phyloP scores from a whole-genome alignment of 1,140 invertebrate genomes.

The Gryon sp. region DNA sequence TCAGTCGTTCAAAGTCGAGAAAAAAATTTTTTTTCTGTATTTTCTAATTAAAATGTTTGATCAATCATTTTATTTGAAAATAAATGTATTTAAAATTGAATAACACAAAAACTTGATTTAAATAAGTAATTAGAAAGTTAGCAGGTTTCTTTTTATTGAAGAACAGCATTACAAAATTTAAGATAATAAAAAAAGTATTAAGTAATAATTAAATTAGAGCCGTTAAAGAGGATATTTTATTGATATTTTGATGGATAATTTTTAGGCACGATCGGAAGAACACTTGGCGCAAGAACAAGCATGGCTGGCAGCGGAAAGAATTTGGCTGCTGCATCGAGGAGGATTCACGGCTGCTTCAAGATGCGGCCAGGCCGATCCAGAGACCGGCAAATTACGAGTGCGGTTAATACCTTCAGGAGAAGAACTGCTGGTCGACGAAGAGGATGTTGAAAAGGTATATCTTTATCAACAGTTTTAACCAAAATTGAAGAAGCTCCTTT shows the following conservation, averaged over 20 bases:
- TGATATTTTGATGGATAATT: constrained; percentile 55
- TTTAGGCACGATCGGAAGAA: constrained; percentile 89
- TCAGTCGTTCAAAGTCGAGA: too few relatives aligned
- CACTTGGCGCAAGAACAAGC: constrained; percentile 88
- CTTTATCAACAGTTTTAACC: not conserved
- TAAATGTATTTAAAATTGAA: too few relatives aligned
- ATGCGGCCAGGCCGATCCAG: constrained; percentile 77
- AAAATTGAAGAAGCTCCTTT: too few relatives aligned
- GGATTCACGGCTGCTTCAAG: constrained; percentile 91
- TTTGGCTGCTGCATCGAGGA: constrained; percentile 94
- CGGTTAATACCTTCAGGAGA: constrained; percentile 89
- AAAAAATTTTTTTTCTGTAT: too few relatives aligned
- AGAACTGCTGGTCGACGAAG: constrained; percentile 91
- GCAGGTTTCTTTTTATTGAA: too few relatives aligned
- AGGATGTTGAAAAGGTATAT: constrained; percentile 92
- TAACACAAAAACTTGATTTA: too few relatives aligned
- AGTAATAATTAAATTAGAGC: too few relatives aligned
- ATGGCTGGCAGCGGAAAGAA: constrained; percentile 88
- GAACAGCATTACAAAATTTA: too few relatives aligned
- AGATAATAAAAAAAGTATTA: too few relatives aligned
- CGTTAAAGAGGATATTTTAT: constrained; percentile 39
- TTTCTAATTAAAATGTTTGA: too few relatives aligned
- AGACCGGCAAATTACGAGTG: constrained; percentile 85
- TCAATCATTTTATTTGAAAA: too few relatives aligned
- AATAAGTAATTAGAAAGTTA: too few relatives aligned